Evolutionary conservation across 2,888 invertebrate species (phyloP), one percentile per base, ranked within the genome.

Genomic region (Drosophila kuntzei): DNA sequence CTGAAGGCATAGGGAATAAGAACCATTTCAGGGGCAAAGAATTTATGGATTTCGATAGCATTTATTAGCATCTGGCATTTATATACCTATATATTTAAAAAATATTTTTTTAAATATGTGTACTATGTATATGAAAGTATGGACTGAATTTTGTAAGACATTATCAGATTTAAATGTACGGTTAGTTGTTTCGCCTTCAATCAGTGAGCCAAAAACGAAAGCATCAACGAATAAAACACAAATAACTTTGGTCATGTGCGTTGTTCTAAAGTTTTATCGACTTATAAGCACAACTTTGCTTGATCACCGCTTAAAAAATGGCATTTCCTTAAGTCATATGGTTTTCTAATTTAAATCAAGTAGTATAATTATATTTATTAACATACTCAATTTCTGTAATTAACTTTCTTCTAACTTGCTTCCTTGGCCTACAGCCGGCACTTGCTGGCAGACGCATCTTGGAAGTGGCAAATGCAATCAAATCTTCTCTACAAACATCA

Each of bases 391-490:
- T 16, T 16, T 20, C n/a, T 22, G 3, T 43, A n/a, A n/a, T 36
- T 11, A 22, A 14, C 1, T 27, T 6, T 2, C 5, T 27, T 32
- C 11, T 25, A 36, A 27, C 59, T 76, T 60, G n/a, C 7, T 41
- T 22, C 3, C 6, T 20, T 41, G 6, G 1, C 20, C 7, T n/a
- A 73, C 62, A 91, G 97, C 95, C 92, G 97, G 97, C 90, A 96
- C 96, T 92, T 97, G 97, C 93, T 97, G 97, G 97, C 95, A 95
- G 87, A 95, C 95, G 77, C 95, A 96, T 94, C 95, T 95, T 91
- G 95, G 95, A 90, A 95, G 95, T 92, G 97, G 97, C 71, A 95
- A 96, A 80, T 97, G 97, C 93, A 96, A 95, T 86, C 96, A 96
- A 89, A 94, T 96, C 89, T 94, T 96, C 83, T 95, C 95, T 80